Percentiles rank a stretch among this genome's conserved stretches.
phyloP scores from a whole-genome alignment of 1,140 invertebrate species.

The Cotesia glomerata region DNA sequence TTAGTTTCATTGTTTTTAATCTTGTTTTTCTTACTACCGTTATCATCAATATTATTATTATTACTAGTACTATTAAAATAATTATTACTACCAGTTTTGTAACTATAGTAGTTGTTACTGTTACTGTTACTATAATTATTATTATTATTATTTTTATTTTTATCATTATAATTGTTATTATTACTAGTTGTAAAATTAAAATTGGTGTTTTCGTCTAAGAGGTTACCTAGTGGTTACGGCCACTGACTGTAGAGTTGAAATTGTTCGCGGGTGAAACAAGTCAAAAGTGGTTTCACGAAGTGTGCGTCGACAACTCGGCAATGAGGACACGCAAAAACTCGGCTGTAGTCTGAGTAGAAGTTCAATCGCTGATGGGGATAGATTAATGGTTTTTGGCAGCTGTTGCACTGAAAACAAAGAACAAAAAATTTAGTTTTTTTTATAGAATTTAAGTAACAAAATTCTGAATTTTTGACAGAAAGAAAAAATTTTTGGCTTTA shows the following conservation, averaged over 20 bases:
- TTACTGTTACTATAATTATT: too few relatives aligned
- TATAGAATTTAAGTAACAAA: neutral
- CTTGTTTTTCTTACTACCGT: too few relatives aligned
- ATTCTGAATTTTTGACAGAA: too few relatives aligned
- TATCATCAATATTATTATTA: too few relatives aligned
- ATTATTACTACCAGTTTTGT: too few relatives aligned
- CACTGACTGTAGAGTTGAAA: constrained; percentile 75
- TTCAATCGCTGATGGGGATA: constrained; percentile 85
- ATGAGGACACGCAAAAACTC: constrained; percentile 87
- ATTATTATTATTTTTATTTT: too few relatives aligned
- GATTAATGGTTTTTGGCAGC: constrained; percentile 84
- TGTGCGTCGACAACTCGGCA: constrained; percentile 90
- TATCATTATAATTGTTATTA: too few relatives aligned
- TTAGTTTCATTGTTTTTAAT: too few relatives aligned
- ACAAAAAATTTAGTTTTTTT: neutral
- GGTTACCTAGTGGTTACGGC: constrained; percentile 74
- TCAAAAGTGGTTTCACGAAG: constrained; percentile 88
- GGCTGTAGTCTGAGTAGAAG: constrained; percentile 96
- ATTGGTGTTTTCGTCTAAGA: constrained; percentile 24
- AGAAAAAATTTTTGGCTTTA: too few relatives aligned
- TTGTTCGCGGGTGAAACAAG: constrained; percentile 78
- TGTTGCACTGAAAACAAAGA: constrained; percentile 79
- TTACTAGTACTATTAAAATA: too few relatives aligned
- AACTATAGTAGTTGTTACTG: too few relatives aligned
- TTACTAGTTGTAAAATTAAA: neutral